These are phyloP conservation scores for Silurus glanis DNA, from an alignment of 2,113 vertebrate genomes.

Conservation along the genomic window DNA sequence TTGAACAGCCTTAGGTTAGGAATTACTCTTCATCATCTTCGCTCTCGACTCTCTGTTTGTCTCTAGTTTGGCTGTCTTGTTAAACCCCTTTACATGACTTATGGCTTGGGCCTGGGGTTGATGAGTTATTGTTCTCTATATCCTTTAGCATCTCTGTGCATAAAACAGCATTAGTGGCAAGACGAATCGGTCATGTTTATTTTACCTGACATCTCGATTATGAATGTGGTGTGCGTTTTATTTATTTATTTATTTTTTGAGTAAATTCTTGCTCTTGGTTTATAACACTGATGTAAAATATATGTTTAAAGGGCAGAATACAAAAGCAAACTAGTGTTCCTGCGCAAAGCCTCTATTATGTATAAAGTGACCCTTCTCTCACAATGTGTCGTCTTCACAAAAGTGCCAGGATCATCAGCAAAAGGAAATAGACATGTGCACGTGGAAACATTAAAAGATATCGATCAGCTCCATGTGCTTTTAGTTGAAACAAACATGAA, in stretches of 20 bases:
- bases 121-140: constrained; percentile 45
- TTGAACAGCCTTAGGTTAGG: constrained; percentile 44
- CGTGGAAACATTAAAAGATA: constrained; percentile 8
- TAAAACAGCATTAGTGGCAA: neutral
- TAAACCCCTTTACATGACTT: constrained; percentile 52
- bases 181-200: constrained; percentile 21
- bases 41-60: constrained; percentile 12
- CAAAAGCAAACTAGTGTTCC: neutral
- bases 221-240: neutral
- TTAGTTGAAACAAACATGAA: neutral
- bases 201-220: constrained; percentile 14
- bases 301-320: neutral
- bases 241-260: no score
- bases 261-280: neutral
- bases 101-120: constrained; percentile 47
- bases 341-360: neutral
- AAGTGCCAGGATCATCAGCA: neutral
- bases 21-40: constrained; percentile 47
- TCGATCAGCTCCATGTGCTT: neutral
- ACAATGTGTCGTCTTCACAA: constrained; percentile 1
- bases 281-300: neutral
- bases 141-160: constrained; percentile 20
- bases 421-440: constrained; percentile 2
- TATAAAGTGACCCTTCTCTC: constrained; percentile 7
- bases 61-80: constrained; percentile 49